Evolutionary conservation across 2,888 invertebrate species (phyloP), one percentile per base, ranked within the genome.

Genomic region (Stenotaenia linearis): DNA sequence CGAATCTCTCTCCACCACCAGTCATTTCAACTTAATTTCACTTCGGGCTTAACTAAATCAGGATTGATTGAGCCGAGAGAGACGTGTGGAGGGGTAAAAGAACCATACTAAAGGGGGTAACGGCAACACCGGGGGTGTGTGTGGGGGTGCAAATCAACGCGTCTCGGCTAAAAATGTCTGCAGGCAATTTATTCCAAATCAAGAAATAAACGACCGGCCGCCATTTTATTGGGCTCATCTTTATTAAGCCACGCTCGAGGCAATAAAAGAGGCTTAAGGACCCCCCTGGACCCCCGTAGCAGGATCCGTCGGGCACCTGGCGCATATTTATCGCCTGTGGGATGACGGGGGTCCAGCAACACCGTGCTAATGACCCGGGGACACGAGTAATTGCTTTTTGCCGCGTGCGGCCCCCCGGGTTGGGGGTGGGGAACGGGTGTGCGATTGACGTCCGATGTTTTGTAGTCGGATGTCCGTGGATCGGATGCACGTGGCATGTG

Each of bases 201-300:
- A 78, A 78, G 78, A 78, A 45, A 78, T 78, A 78, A 78, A 78
- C 78, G 78, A 78, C 78, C 23, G 45, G 45, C 40, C 40, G 78
- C 23, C 45, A 40, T 78, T 78, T 78, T 78, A 78, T 78, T 78
- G 69, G 35, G 78, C 78, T 56, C 78, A 78, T 78, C 78, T 78
- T 78, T 78, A 78, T 78, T 78, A 78, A 78, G 61, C 69, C 78
- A 69, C 78, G 78, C 69, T 78, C 61, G 37, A 61, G 32, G 78
- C 69, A 78, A 78, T 78, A 78, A 78, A 78, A 69, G 35, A 10
- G 69, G 78, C 78, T 78, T 78, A 78, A 23, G 40, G 21, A 18
- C 69, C 69, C 28, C 35, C 32, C 78, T 37, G 18, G 18, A 23
- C 76, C 28, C 23, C 76, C 76, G 23, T 45, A 15, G 45, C 45